phyloP scores from a whole-genome alignment of 2,888 invertebrate genomes.

The Fissipunctia ypsillon region DNA sequence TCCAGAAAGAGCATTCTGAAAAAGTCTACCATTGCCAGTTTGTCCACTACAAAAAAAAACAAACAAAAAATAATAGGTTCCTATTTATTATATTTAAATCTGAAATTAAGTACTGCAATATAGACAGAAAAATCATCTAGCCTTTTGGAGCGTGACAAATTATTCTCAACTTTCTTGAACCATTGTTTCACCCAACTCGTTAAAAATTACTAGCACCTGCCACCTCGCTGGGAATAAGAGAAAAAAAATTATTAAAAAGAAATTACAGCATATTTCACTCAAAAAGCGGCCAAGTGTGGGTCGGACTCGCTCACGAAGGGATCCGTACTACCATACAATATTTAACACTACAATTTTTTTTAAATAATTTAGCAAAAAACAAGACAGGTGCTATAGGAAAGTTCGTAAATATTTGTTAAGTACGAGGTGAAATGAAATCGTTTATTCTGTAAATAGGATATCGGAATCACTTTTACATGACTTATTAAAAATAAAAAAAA shows the following conservation, averaged over 20 bases:
- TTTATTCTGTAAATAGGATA: too few relatives aligned
- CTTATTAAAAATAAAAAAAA: too few relatives aligned
- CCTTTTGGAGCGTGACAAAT: constrained; percentile 30
- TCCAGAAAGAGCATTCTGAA: neutral
- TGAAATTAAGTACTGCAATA: constrained; percentile 15
- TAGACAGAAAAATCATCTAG: constrained; percentile 6
- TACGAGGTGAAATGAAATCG: too few relatives aligned
- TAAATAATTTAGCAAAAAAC: too few relatives aligned
- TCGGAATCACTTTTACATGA: too few relatives aligned
- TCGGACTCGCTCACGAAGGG: neutral
- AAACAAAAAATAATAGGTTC: too few relatives aligned
- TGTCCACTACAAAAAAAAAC: too few relatives aligned
- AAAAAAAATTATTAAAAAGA: constrained; percentile 46
- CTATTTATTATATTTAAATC: neutral
- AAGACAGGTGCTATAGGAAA: too few relatives aligned
- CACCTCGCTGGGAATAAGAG: constrained; percentile 13
- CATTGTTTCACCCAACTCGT: constrained; percentile 36
- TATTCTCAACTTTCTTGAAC: constrained; percentile 31
- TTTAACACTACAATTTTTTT: neutral
- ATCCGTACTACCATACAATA: neutral
- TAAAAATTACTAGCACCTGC: constrained; percentile 44
- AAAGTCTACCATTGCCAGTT: neutral
- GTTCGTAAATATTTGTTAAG: too few relatives aligned
- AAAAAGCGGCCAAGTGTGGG: neutral
- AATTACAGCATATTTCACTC: constrained; percentile 43